Evolutionary conservation across 2,888 invertebrate genomes (phyloP), one percentile per base, ranked within the genome.

Genomic region (Oxycera nigricornis): DNA sequence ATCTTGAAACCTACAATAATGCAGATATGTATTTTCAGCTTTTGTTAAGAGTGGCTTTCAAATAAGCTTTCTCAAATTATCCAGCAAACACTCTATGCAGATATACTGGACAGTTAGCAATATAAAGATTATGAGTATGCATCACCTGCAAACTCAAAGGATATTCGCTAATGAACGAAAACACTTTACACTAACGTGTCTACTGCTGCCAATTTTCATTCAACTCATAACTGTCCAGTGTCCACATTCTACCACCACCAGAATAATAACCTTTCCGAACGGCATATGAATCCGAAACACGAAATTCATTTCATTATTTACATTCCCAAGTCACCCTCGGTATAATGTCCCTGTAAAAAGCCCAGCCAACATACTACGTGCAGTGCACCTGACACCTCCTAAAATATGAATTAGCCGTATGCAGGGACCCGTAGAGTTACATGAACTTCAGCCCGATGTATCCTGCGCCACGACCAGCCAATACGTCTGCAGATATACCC

Each of bases 361-460:
- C 55, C 17, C 7, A n/a, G 20, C 35, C 22, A 9, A 62, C 35
- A 62, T 62, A 35, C 20, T 35, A 28, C 59, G 59, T 59, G 59
- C 28, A 28, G n/a, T 59, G 26, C 7, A 28, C 35, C 35, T 20
- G 62, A 62, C 62, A 62, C 62, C 62, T 50, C 9, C 50, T 30
- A 68, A 46, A 68, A 50, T 68, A 50, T 50, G 28, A 68, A 68
- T 68, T 68, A 50, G 30, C 68, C 9, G n/a, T 28, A 28, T n/a
- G 1, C 28, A 50, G 30, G 68, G 26, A 50, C 17, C 9, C 9
- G 50, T 50, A 28, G 50, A n/a, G 30, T 46, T 65, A 41, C 65
- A 65, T 24, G 24, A 55, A 39, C 6, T 26, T 39, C 26, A 3
- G n/a, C 14, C 28, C 50, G 17, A 14, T 46, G 46, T 46, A 2